phyloP scores from a whole-genome alignment of 1,140 invertebrate species.

The Pseudomyrmex pallidus region DNA sequence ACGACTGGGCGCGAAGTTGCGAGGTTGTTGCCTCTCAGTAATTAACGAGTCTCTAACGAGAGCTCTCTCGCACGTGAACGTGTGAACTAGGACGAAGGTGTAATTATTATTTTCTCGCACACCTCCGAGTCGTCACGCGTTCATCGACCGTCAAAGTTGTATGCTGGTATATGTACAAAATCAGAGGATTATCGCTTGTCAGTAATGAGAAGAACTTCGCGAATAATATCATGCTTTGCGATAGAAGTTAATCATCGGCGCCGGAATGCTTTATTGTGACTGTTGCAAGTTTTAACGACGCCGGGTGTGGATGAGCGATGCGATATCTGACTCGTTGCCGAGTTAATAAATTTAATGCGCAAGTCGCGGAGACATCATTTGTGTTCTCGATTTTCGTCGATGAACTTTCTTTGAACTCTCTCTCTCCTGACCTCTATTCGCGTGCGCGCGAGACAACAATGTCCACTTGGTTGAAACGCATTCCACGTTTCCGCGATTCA shows the following conservation, averaged over 20 bases:
- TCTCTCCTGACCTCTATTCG: slow-evolving; percentile 61
- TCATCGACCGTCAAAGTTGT: slow-evolving; percentile 37
- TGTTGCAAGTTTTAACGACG: slow-evolving; percentile 65
- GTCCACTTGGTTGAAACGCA: slow-evolving; percentile 58
- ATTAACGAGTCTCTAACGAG: slow-evolving; percentile 57
- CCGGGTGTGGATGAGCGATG: slow-evolving; percentile 1
- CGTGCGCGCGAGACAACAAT: not conserved
- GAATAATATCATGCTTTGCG: slow-evolving; percentile 33
- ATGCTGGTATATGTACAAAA: slow-evolving; percentile 27
- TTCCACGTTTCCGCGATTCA: slow-evolving; percentile 51
- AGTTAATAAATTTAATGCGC: slow-evolving; percentile 66
- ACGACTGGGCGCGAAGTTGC: slow-evolving; percentile 22
- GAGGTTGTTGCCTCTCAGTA: slow-evolving; percentile 29
- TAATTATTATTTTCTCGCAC: slow-evolving; percentile 45
- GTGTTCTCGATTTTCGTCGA: slow-evolving; percentile 45
- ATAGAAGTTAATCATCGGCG: slow-evolving; percentile 38
- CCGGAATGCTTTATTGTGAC: slow-evolving; percentile 60
- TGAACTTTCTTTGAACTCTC: slow-evolving; percentile 65
- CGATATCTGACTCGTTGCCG: slow-evolving; percentile 48
- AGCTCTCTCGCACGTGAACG: slow-evolving; percentile 7
- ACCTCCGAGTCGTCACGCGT: not conserved
- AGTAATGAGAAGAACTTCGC: slow-evolving; percentile 43
- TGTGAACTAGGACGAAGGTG: slow-evolving; percentile 32
- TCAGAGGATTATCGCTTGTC: slow-evolving; percentile 44
- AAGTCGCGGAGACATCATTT: slow-evolving; percentile 62